phyloP scores from a whole-genome alignment of 2,113 vertebrate genomes.

The Megaceryle maxima region DNA sequence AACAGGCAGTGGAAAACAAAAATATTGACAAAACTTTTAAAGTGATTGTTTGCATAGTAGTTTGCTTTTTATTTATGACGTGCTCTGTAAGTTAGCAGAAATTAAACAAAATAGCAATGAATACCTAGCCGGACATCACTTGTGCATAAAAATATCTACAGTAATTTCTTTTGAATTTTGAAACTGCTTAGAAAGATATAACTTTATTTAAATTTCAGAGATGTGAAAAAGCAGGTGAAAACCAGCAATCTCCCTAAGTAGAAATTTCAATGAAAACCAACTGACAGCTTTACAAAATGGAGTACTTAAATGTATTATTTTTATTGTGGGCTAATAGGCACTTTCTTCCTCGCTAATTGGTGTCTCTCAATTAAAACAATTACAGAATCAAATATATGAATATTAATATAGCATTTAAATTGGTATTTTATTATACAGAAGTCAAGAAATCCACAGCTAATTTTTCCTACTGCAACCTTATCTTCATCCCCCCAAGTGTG shows the following conservation, averaged over 20 bases:
- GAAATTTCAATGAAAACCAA: background rate
- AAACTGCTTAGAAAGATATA: background rate
- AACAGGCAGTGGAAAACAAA: background rate
- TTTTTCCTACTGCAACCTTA: background rate
- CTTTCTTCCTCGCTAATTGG: background rate
- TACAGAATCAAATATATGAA: conserved; percentile 2
- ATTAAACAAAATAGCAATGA: background rate
- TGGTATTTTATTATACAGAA: background rate
- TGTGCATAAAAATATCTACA: background rate
- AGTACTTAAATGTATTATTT: background rate
- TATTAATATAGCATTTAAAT: background rate
- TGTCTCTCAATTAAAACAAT: conserved; percentile 14
- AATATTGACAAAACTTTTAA: background rate
- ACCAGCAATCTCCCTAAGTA: background rate
- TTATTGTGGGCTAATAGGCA: background rate
- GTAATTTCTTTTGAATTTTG: background rate
- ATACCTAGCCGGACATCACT: background rate
- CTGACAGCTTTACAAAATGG: background rate
- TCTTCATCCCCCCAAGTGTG: fast-evolving
- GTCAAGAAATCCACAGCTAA: background rate
- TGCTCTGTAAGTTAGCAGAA: background rate
- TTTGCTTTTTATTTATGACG: background rate
- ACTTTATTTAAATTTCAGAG: background rate
- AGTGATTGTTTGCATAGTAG: background rate
- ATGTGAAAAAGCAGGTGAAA: background rate